Evolutionary conservation across 1,140 invertebrate species (phyloP), one percentile per base, ranked within the genome.

Genomic region (Scaptodrosophila lebanonensis): DNA sequence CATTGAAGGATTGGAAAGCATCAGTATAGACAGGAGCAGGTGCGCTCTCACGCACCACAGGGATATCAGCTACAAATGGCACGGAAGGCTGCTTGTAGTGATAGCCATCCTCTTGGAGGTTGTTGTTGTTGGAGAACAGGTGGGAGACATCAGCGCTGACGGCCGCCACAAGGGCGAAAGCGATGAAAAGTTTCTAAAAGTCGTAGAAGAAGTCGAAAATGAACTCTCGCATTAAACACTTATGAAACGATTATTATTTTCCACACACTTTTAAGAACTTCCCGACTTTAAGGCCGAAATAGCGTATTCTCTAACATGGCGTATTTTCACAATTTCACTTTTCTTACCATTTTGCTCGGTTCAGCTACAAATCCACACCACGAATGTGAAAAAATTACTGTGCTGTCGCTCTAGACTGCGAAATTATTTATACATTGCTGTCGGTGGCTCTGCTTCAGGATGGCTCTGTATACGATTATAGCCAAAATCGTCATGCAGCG

Each of bases 351-450:
- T 68, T 68, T 71, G 64, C 48, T 69, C 33, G 25, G 27, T 43
- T 44, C 60, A 82, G 75, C 58, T 77, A 62, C 63, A 77, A 83
- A 76, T 85, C 77, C 77, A 85, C 83, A 68, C 64, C 25, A 53
- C 73, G 64, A 72, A 83, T 79, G 83, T 66, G 66, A 77, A 76
- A 60, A 66, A 83, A 65, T 72, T 64, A 85, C 83, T 85, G 83
- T 83, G 83, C 22, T 61, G 54, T 33, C 48, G 54, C 54, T 57
- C 33, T 38, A 54, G 59, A 71, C 42, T 56, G 54, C 63, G 61
- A 76, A 69, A 83, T 85, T 85, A 85, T 85, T 83, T 85, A 85
- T 85, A 85, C 66, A 57, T 68, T 67, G 66, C 52, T 51, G 30
- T 11, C 61, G 16, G 36, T 8, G 22, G 22, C 22, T 29, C 33